Evolutionary conservation across 2,113 vertebrate genomes (phyloP), one percentile per base, ranked within the genome.

Genomic region (Nyctibius bracteatus): DNA sequence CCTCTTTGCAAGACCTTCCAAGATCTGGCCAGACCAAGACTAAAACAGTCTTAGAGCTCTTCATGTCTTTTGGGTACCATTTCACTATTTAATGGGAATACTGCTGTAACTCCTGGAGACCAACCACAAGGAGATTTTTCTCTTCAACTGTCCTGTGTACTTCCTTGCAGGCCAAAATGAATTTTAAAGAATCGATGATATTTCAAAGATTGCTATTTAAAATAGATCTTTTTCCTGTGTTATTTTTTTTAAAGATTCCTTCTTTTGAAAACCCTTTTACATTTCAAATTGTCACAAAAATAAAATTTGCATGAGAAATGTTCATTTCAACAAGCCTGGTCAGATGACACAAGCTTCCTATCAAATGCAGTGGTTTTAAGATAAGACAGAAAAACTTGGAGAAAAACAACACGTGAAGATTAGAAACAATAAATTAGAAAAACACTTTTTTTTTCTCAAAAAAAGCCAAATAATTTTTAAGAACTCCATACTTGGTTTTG

Each of bases 351-450:
- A 83, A 62, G 9, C 31, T 67, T 86, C 62, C 58, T 33, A 59
- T 75, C 14, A 88, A 71, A 49, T 12, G 20, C 19, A 49, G 16
- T 62, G 74, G 57, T 79, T 70, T 74, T 80, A 86, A 79, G 66
- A 41, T 6, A 3, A 81, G 35, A 8, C 21, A 19, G 41, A 63
- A 51, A 73, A 85, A 84, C 35, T 18, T n/a, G 12, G 7, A 65
- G 39, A 27, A 70, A 82, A 90, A 12, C 7, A 70, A 18, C 7
- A 39, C 0, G 0, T 30, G 24, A 78, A 57, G 10, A 65, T 18
- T 59, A 16, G 59, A 78, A 78, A 65, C 11, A 87, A 15, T 30
- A 47, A 51, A 77, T 52, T 52, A 57, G 25, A 66, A 78, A 90
- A 65, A 2, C 20, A 81, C 8, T 31, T 6, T 43, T 19, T 93